phyloP scores from a whole-genome alignment of 2,113 vertebrate genomes.

The Nematolebias whitei region DNA sequence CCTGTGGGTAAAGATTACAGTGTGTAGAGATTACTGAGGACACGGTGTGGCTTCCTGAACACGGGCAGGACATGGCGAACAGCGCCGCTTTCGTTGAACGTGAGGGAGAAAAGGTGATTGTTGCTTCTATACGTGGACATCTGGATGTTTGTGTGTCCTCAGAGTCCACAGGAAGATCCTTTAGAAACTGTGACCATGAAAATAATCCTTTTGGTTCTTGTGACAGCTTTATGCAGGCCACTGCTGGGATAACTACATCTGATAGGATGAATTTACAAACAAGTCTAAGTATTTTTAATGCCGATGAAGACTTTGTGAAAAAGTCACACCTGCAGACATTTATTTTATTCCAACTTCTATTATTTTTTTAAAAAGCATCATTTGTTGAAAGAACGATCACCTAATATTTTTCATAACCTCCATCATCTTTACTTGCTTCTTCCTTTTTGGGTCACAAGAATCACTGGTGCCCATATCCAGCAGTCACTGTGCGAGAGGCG shows the following conservation, averaged over 20 bases:
- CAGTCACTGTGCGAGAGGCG: too few relatives aligned
- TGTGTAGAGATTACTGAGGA: constrained; percentile 28
- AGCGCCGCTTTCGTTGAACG: background rate
- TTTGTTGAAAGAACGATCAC: too few relatives aligned
- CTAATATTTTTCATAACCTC: too few relatives aligned
- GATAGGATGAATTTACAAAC: too few relatives aligned
- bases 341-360: too few relatives aligned
- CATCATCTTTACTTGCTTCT: too few relatives aligned
- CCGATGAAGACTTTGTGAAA: too few relatives aligned
- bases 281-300: too few relatives aligned
- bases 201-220: background rate
- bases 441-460: too few relatives aligned
- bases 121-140: background rate
- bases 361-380: too few relatives aligned
- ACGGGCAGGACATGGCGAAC: background rate
- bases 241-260: background rate
- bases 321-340: too few relatives aligned
- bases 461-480: too few relatives aligned
- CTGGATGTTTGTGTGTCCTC: background rate
- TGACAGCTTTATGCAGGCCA: background rate
- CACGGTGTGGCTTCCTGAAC: constrained; percentile 15
- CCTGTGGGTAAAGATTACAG: constrained; percentile 33
- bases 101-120: background rate
- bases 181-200: background rate
- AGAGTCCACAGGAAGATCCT: background rate